phyloP scores from a whole-genome alignment of 2,113 vertebrate species.

The Coregonus clupeaformis region DNA sequence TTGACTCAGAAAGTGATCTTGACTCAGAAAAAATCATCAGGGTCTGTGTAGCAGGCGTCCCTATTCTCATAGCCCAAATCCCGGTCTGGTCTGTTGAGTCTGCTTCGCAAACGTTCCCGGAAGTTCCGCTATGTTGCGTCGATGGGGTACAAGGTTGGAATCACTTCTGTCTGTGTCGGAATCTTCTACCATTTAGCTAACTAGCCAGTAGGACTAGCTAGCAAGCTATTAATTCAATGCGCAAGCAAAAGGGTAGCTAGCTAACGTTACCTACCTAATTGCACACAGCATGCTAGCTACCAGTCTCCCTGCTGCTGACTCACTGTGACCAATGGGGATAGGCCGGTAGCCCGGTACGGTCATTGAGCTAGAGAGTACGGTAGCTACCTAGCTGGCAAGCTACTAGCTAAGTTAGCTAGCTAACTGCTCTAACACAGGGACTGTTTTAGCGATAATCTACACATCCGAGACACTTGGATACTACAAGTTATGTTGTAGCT shows the following conservation, averaged over 20 bases:
- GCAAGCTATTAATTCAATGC: conserved; percentile 13
- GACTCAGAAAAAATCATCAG: too few species aligned
- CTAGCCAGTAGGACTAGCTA: too few species aligned
- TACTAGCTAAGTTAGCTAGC: conserved; percentile 27
- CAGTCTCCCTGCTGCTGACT: conserved; percentile 66
- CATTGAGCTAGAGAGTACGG: background rate
- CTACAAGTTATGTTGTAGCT: background rate
- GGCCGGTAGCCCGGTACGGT: background rate
- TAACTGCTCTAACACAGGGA: background rate
- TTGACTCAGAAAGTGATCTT: too few species aligned
- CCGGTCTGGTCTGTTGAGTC: too few species aligned
- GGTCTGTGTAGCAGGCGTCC: too few species aligned
- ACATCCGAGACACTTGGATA: background rate
- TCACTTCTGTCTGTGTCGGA: too few species aligned
- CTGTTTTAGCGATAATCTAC: background rate
- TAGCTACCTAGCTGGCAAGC: conserved; percentile 32
- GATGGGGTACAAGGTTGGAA: too few species aligned
- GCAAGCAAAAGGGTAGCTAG: background rate
- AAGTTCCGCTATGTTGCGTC: too few species aligned
- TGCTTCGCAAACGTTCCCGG: too few species aligned
- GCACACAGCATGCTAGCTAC: conserved; percentile 46
- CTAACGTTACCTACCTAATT: conserved; percentile 10
- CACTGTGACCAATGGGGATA: conserved; percentile 51
- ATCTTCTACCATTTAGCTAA: too few species aligned
- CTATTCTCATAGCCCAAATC: too few species aligned